Conservation (phyloP, 92 coral and sea anemone genomes). For the Phenganax subtilis region DNA sequence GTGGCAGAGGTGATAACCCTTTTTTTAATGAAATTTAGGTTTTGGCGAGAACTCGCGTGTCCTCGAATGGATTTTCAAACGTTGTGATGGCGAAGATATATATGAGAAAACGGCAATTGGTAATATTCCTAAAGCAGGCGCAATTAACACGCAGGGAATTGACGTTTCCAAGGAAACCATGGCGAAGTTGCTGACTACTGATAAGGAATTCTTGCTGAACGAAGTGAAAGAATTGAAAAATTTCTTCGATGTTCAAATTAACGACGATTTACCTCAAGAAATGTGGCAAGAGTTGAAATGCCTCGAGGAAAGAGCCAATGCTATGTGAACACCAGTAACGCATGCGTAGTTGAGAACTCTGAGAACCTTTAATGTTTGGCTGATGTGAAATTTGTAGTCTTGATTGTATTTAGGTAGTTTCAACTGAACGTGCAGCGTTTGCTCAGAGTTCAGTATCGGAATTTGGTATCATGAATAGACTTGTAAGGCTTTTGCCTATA, state of each 20-base stretch:
- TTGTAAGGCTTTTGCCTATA: too few species aligned
- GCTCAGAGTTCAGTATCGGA: too few species aligned
- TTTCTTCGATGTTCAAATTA: slow-evolving; percentile 80
- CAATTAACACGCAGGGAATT: slow-evolving; percentile 71
- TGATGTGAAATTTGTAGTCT: too few species aligned
- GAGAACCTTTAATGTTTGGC: background rate
- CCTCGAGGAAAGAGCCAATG: slow-evolving; percentile 68
- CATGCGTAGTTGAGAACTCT: background rate
- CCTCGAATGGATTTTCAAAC: slow-evolving; percentile 81
- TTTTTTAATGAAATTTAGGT: slow-evolving; percentile 44
- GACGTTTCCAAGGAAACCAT: slow-evolving; percentile 40
- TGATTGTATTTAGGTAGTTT: too few species aligned
- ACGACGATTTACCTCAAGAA: slow-evolving; percentile 63
- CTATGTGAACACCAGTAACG: slow-evolving; percentile 16
- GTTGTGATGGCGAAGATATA: slow-evolving; percentile 74
- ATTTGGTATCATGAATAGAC: too few species aligned
- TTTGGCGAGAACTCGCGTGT: slow-evolving; percentile 95
- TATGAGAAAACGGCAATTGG: slow-evolving; percentile 69
- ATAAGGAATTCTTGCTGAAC: slow-evolving; percentile 80
- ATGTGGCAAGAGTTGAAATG: slow-evolving; percentile 61
- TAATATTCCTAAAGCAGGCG: slow-evolving; percentile 66
- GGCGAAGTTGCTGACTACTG: slow-evolving; percentile 64
- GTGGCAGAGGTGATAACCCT: background rate
- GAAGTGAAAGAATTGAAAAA: slow-evolving; percentile 55
- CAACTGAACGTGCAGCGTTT: too few species aligned